A percentile compares a stretch with the other conserved stretches of the same genome.
Conservation (phyloP, 2,797 vertebrate genomes). For the Delichon dasypus region DNA sequence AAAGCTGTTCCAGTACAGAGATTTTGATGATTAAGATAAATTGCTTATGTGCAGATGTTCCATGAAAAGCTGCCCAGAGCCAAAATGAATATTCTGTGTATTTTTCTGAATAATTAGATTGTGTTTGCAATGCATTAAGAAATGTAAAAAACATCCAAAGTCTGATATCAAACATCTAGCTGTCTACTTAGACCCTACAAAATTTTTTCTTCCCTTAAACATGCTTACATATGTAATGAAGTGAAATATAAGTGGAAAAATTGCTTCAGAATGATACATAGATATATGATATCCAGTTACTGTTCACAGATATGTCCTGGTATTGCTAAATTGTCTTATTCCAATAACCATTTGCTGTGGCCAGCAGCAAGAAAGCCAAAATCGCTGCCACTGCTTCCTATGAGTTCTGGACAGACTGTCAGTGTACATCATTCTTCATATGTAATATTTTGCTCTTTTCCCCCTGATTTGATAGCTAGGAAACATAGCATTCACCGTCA, state of each 20-base stretch:
- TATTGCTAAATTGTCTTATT: not conserved
- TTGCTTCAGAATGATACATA: not conserved
- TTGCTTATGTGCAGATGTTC: not conserved
- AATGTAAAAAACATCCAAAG: not conserved
- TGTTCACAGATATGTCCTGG: not conserved
- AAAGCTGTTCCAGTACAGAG: not conserved
- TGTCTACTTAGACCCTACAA: not conserved
- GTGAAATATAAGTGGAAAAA: not conserved
- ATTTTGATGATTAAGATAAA: not conserved
- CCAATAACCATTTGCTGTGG: fast-evolving
- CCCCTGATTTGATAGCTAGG: not conserved
- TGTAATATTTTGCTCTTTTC: not conserved
- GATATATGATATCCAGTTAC: not conserved
- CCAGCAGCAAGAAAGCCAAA: not conserved
- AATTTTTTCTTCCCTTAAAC: not conserved
- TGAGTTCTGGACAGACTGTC: not conserved
- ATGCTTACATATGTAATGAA: not conserved
- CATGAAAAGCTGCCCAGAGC: not conserved
- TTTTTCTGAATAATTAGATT: not conserved
- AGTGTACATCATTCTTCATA: not conserved
- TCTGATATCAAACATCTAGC: not conserved
- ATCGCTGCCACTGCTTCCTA: not conserved
- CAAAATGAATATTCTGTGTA: not conserved
- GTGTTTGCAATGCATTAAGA: not conserved
- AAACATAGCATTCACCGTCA: not conserved